Evolutionary conservation across 2,797 vertebrate species (phyloP).

Genomic region (Bothrops alternatus): DNA sequence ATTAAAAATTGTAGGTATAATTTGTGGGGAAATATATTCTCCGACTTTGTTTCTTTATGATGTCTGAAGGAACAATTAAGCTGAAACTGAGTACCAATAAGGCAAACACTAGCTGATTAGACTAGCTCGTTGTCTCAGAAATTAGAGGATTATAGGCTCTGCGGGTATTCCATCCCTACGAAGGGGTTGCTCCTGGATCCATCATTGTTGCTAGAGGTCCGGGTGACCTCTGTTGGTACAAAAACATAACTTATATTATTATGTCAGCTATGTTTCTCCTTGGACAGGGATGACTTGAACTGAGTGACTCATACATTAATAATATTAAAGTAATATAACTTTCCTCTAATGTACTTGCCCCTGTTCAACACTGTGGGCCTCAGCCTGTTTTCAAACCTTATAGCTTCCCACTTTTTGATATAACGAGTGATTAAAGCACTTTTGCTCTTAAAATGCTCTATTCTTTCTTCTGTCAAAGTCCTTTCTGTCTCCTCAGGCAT

Average conservation of each 20-base stretch:
- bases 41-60: not conserved
- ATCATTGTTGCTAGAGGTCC: not conserved
- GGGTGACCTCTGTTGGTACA: not conserved
- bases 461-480: not conserved
- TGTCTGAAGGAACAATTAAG: not conserved
- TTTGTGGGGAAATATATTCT: not conserved
- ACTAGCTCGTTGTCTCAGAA: not conserved
- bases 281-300: not conserved
- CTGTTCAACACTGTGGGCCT: not conserved
- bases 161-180: not conserved
- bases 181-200: not conserved
- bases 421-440: not conserved
- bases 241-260: not conserved
- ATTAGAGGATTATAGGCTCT: not conserved
- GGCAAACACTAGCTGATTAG: not conserved
- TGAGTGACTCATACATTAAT: not conserved
- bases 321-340: not conserved
- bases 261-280: not conserved
- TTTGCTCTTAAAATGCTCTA: not conserved
- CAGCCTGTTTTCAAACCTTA: not conserved
- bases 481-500: not conserved
- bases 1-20: not conserved
- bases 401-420: not conserved
- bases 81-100: not conserved
- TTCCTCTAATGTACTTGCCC: not conserved